Evolutionary conservation across 2,888 invertebrate species (phyloP).

Genomic region (Drosophila falleni): DNA sequence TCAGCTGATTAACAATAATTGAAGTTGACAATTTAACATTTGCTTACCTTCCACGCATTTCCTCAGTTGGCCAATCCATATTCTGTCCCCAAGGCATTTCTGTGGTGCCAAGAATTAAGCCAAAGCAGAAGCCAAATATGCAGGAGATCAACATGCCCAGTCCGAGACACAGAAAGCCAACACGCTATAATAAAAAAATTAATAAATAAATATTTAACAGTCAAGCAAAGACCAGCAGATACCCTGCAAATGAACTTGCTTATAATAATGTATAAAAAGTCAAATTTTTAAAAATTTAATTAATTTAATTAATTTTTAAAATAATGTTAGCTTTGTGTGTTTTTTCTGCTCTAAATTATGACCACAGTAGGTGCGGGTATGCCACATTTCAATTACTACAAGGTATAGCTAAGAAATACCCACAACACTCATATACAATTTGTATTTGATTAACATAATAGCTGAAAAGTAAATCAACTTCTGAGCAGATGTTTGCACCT

Average conservation of each 20-base stretch:
- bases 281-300: no score
- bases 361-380: neutral
- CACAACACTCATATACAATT: neutral
- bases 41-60: conserved; percentile 90
- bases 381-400: neutral
- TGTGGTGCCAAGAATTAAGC: conserved; percentile 90
- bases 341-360: neutral
- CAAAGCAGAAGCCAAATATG: conserved; percentile 92
- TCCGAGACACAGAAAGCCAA: conserved; percentile 90
- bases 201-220: neutral
- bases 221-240: neutral
- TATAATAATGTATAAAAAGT: no score
- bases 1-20: conserved; percentile 56
- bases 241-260: neutral
- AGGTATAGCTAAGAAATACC: conserved; percentile 3
- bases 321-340: no score
- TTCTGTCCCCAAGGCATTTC: conserved; percentile 91
- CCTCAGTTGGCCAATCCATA: conserved; percentile 91
- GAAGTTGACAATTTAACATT: conserved; percentile 1
- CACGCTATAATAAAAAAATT: conserved; percentile 86
- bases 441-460: neutral
- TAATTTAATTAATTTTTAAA: no score
- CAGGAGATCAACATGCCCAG: conserved; percentile 91
- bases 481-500: neutral
- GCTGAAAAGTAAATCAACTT: neutral